phyloP scores from a whole-genome alignment of 2,888 invertebrate species.

The Tetranychus truncatus region DNA sequence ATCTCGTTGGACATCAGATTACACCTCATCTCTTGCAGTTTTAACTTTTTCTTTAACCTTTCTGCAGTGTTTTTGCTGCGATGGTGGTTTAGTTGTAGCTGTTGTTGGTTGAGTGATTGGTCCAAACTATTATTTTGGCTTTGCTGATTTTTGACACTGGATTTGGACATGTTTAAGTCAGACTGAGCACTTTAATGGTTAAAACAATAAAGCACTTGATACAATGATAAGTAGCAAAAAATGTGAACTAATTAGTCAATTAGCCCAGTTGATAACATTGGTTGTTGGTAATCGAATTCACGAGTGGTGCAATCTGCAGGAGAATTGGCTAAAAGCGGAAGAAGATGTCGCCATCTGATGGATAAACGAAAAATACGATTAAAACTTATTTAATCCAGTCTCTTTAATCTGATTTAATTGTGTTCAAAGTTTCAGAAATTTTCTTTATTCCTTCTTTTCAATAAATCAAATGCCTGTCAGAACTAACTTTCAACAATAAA shows the following conservation, averaged over 20 bases:
- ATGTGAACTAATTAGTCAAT: no score
- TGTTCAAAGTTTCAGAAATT: no score
- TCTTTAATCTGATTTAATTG: no score
- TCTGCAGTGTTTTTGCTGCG: background rate
- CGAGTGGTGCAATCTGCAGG: background rate
- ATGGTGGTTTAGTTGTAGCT: background rate
- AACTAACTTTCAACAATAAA: no score
- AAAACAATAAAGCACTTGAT: background rate
- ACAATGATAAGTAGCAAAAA: no score
- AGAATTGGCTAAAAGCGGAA: background rate
- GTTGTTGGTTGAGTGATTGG: background rate
- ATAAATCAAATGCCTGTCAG: no score
- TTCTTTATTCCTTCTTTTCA: no score
- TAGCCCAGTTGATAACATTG: no score
- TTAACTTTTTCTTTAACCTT: background rate
- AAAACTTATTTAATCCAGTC: no score
- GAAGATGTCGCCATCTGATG: background rate
- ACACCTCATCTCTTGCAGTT: conserved; percentile 8
- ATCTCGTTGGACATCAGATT: background rate
- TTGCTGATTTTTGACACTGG: background rate
- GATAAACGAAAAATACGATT: background rate
- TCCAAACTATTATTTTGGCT: background rate
- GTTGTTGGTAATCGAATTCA: no score
- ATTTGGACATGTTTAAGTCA: background rate
- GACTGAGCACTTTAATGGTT: background rate